Evolutionary conservation across 2,797 vertebrate genomes (phyloP), one percentile per base, ranked within the genome.

Genomic region (Macroramphosus scolopax): DNA sequence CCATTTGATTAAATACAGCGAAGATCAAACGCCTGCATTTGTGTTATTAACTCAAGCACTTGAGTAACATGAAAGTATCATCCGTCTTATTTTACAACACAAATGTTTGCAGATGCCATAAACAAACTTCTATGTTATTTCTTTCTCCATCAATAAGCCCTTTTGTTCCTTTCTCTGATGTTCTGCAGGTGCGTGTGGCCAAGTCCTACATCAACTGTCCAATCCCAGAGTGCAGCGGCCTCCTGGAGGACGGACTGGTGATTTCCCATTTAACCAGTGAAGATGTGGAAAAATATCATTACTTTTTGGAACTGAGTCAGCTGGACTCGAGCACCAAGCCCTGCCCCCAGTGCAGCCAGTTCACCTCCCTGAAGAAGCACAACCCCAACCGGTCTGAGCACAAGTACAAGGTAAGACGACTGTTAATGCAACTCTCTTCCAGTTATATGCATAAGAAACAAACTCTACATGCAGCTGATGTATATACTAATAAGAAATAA

Each of bases 261-360:
- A 73, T 95, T 56, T 93, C 91, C 55, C 91, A 92, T 57, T 80
- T 99, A 72, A 87, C 92, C 15, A 89, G 78, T 0, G 95, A 98
- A 0, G 94, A 97, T 16, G 87, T 94, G 75, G 92, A 91, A 38
- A 95, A 94, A 72, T 99, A 97, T 60, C 93, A 88, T 30, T 99
- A 99, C 88, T 96, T 99, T 82, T 67, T 95, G 88, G 95, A 97
- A 84, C 89, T 98, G 71, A 93, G 93, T 87, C 91, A 92, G 61
- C 89, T 97, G 66, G 94, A 97, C 87, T 91, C 93, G 24, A 93
- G 93, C 90, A 98, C 94, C 76, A 99, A 98, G 77, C 94, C 95
- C 34, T 99, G 97, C 64, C 97, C 96, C 28, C 95, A 98, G 78
- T 99, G 96, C 91, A 94, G 89, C 81, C 90, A 92, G 68, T 98